A percentile compares a stretch with the other conserved stretches of the same genome.
These are phyloP conservation scores for Xylocopa sonorina DNA, from an alignment of 1,140 invertebrate species.

Conservation along the genomic window DNA sequence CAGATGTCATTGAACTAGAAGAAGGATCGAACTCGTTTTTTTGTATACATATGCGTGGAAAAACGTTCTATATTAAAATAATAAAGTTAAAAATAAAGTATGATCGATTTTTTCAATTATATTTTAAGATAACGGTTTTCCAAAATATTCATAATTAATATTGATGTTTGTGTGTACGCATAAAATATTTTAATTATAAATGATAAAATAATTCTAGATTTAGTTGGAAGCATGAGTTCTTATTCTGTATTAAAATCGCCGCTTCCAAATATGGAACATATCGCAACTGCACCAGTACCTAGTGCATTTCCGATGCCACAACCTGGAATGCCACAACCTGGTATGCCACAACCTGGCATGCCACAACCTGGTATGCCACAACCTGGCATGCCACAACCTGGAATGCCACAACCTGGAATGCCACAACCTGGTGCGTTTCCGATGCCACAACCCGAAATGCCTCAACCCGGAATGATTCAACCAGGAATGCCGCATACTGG, in stretches of 20 bases:
- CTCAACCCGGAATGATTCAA: background rate
- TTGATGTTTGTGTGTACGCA: background rate
- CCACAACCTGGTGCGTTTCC: background rate
- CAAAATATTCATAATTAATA: background rate
- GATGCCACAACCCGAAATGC: background rate
- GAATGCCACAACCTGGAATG: background rate
- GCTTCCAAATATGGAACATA: background rate
- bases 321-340: background rate
- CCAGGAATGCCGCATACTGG: background rate
- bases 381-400: background rate
- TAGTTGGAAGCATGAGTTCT: background rate
- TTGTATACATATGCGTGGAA: too few species aligned
- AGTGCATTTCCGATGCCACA: background rate
- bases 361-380: background rate
- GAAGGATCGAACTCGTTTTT: too few species aligned
- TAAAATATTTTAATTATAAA: background rate
- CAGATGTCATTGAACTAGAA: background rate
- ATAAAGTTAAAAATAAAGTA: background rate
- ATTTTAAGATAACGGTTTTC: background rate
- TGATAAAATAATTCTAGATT: background rate
- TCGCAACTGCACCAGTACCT: conserved; percentile 10
- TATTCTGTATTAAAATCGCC: background rate
- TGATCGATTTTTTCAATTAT: background rate
- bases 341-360: background rate
- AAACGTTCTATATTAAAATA: background rate